These are phyloP conservation scores for Hydroisotoma schaefferi DNA, from an alignment of 2,888 invertebrate genomes.

Conservation along the genomic window DNA sequence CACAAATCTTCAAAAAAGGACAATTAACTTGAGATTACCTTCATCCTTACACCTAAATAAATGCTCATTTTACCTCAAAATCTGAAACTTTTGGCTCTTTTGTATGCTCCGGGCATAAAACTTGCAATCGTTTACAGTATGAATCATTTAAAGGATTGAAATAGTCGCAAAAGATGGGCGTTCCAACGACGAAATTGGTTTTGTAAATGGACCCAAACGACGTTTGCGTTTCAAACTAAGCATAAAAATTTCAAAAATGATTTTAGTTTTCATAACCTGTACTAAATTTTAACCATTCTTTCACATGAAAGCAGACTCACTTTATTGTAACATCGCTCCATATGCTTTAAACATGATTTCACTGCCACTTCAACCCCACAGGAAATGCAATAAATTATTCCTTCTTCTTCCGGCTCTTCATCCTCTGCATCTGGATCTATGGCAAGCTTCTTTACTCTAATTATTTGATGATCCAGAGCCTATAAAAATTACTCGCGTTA, in stretches of 20 bases:
- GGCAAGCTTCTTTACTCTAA: slow-evolving; percentile 69
- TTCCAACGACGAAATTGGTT: slow-evolving; percentile 88
- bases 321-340: slow-evolving; percentile 97
- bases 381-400: slow-evolving; percentile 90
- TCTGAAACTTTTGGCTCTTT: slow-evolving; percentile 88
- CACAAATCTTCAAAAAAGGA: slow-evolving; percentile 84
- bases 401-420: slow-evolving; percentile 63
- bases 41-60: no score
- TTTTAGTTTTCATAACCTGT: neutral
- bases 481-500: slow-evolving; percentile 33
- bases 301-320: slow-evolving; percentile 51
- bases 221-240: slow-evolving; percentile 86
- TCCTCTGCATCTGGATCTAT: slow-evolving; percentile 61
- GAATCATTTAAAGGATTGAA: slow-evolving; percentile 83
- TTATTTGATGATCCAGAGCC: slow-evolving; percentile 75
- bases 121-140: slow-evolving; percentile 91
- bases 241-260: slow-evolving; percentile 15
- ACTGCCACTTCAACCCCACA: slow-evolving; percentile 95
- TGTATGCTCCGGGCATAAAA: slow-evolving; percentile 95
- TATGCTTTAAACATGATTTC: slow-evolving; percentile 86
- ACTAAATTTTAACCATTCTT: neutral
- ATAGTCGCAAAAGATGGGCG: slow-evolving; percentile 97
- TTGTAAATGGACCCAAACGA: slow-evolving; percentile 93
- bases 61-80: slow-evolving; percentile 60
- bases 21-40: no score